Conservation (phyloP, 2,797 vertebrate genomes). For the Tolypeutes matacus region DNA sequence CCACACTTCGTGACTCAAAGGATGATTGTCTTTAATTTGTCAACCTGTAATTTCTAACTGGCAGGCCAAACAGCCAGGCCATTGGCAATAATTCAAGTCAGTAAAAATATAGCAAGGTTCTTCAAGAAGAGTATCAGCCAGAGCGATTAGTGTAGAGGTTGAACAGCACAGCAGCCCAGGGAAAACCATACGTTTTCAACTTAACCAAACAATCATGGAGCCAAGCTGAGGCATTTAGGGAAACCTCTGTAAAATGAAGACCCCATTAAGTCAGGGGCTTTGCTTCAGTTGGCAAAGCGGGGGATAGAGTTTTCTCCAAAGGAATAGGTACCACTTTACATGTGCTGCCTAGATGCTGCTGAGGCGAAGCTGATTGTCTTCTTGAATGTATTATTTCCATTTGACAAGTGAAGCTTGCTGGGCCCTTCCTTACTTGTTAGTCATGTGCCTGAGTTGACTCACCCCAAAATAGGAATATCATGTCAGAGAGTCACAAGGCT, state of each 20-base stretch:
- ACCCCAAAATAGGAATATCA: background rate
- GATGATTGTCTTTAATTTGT: background rate
- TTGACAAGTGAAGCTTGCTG: background rate
- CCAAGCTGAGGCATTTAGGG: background rate
- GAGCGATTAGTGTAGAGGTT: background rate
- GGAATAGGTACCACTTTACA: background rate
- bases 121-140: background rate
- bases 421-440: background rate
- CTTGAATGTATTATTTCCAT: background rate
- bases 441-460: conserved; percentile 28
- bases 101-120: background rate
- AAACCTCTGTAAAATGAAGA: background rate
- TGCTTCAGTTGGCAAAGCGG: background rate
- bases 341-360: background rate
- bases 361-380: background rate
- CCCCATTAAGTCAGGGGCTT: background rate
- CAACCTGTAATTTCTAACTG: conserved; percentile 8
- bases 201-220: background rate
- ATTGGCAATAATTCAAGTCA: background rate
- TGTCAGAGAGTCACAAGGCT: background rate
- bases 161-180: background rate
- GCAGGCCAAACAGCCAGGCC: background rate
- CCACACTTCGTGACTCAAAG: background rate
- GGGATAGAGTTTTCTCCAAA: background rate
- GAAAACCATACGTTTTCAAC: background rate